A percentile compares a stretch with the other conserved stretches of the same genome.
These are phyloP conservation scores for Euphydryas editha DNA, from an alignment of 2,888 invertebrate species.

Conservation along the genomic window DNA sequence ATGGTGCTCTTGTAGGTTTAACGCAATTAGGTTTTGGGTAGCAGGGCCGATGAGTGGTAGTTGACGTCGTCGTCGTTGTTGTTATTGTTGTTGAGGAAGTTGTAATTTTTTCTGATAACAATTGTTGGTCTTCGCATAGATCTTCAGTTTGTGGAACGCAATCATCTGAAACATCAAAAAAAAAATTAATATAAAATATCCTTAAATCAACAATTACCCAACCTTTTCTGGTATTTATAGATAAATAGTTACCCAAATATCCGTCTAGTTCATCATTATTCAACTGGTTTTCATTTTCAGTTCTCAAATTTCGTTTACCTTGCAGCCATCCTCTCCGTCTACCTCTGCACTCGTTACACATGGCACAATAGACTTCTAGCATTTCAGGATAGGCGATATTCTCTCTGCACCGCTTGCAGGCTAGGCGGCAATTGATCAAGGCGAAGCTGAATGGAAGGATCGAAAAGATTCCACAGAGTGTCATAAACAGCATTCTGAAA, in stretches of 20 bases:
- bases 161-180: slow-evolving; percentile 30
- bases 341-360: slow-evolving; percentile 69
- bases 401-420: slow-evolving; percentile 60
- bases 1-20: slow-evolving; percentile 23
- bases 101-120: slow-evolving; percentile 15
- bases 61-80: slow-evolving; percentile 34
- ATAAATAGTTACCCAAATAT: background rate
- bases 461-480: slow-evolving; percentile 21
- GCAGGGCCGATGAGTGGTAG: slow-evolving; percentile 30
- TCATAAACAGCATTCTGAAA: slow-evolving; percentile 13
- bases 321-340: slow-evolving; percentile 50
- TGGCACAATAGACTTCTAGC: slow-evolving; percentile 69
- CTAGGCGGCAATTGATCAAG: slow-evolving; percentile 58
- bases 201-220: background rate
- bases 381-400: slow-evolving; percentile 46
- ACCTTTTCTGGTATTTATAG: background rate
- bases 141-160: slow-evolving; percentile 47
- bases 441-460: slow-evolving; percentile 25
- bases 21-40: slow-evolving; percentile 33
- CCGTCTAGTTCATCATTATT: slow-evolving; percentile 16
- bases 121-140: slow-evolving; percentile 11
- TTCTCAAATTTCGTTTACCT: slow-evolving; percentile 13
- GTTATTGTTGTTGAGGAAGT: slow-evolving; percentile 38
- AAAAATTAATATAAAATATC: background rate
- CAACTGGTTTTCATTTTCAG: slow-evolving; percentile 5